Base-by-base conservation (phyloP, 2,797 vertebrate genomes). In the Varecia variegata region DNA sequence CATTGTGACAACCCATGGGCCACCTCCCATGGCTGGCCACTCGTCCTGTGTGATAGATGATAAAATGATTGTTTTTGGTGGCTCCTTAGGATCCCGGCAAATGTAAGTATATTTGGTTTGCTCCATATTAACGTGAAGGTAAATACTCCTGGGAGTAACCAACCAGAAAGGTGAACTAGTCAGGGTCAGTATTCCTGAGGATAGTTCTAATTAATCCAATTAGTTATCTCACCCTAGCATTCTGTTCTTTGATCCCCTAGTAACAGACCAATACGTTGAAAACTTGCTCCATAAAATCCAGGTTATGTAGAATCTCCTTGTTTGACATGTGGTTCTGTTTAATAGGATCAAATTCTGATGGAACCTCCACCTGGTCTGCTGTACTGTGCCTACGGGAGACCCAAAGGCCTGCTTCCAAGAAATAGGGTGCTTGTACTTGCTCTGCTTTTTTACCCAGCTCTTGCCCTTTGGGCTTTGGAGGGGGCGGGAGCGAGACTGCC, bases 1-100 rank as follows among this genome's bases (percentile, higher is more conserved):
- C 97, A 99, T 99, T 18, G 99, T 99, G 82, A 99, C 99, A 7
- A 99, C 99, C 11, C 99, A 99, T 0, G 99, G 99, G 25, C 99
- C 99, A 50, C 99, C 99, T 70, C 99, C 99, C 14, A 99, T 99
- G 99, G 99, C 99, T 0, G 99, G 99, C 40, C 99, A 99, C 96
- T 99, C 99, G 8, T 99, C 99, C 23, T 99, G 99, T 27, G 99
- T 99, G 43, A 99, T 99, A 6, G 98, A 99, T 62, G 99, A 99
- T 98, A 99, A 99, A 79, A 99, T 99, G 99, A 99, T 99, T 21
- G 99, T 99, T 96, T 99, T 99, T 4, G 99, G 99, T 35, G 99
- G 99, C 40, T 99, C 99, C 0, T 98, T 99, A 2, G 99, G 99
- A 88, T 99, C 99, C 25, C 98, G 99, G n/a, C 99, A 99, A 98